Evolutionary conservation across 2,797 vertebrate genomes (phyloP), one percentile per base, ranked within the genome.

Genomic region (Falco concolor): DNA sequence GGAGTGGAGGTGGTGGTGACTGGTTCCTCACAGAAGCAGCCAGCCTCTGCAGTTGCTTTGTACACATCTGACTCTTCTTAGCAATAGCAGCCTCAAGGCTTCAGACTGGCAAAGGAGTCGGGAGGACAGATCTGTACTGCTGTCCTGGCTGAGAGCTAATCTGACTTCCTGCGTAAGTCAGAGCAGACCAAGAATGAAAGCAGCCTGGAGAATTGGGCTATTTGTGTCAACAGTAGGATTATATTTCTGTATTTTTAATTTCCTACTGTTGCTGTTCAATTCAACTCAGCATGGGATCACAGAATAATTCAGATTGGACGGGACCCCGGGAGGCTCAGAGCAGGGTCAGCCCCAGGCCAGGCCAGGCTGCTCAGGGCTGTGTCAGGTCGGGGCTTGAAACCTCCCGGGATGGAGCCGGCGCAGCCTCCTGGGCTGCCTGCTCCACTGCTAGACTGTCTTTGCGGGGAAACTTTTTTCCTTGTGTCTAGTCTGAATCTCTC

Each of bases 221-320:
- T 92, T 93, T 95, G 63, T 96, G 83, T 90, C 93, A 95, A 95
- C 81, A 94, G 53, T 18, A 70, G 93, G 93, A 94, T 93, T 97
- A 68, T 75, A 80, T 96, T 94, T 94, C 91, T 81, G 69, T 83
- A 80, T 88, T 92, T 96, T 94, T 89, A 90, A 95, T 96, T 95
- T 96, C 92, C 94, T 96, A 95, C 84, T 25, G 25, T 83, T 93
- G 53, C 73, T 75, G 56, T 89, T 57, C 63, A 40, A 47, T 89
- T 70, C 56, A 84, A 18, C 61, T 88, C 90, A 82, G 72, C 68
- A 64, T 53, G 89, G 84, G 81, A 87, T 84, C 84, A 73, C 11
- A 38, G 75, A 42, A 57, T 77, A 88, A 80, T 36, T 92, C 84
- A 82, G 67, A 21, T 52, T 90, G 88, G 84, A 64, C 1, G 20